Conservation (phyloP, 2,888 invertebrate species). For the Sarcophaga rosellei region DNA sequence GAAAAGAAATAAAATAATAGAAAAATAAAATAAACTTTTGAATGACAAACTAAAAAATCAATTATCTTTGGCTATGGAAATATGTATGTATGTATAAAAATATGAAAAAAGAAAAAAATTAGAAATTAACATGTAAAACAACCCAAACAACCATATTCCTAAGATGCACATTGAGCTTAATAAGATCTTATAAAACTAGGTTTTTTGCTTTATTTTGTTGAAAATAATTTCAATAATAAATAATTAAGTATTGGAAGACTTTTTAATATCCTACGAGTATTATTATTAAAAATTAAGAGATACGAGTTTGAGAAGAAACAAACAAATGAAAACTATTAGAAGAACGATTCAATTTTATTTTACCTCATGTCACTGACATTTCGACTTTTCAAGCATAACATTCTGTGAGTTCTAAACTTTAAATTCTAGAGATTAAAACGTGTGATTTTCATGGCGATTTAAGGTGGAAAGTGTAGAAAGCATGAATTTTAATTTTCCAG, state of each 20-base stretch:
- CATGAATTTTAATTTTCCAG: too few relatives aligned
- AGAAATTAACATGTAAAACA: constrained; percentile 31
- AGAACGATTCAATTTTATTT: too few relatives aligned
- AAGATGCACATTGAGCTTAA: constrained; percentile 13
- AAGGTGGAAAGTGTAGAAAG: too few relatives aligned
- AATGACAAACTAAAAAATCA: constrained; percentile 5
- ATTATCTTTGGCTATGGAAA: constrained; percentile 1
- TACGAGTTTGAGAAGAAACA: too few relatives aligned
- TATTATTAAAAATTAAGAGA: too few relatives aligned
- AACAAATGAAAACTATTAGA: too few relatives aligned
- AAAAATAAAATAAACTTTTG: too few relatives aligned
- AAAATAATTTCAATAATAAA: neutral
- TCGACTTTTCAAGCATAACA: too few relatives aligned
- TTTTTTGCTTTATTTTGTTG: neutral
- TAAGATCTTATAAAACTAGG: neutral
- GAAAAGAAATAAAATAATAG: neutral
- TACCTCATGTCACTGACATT: too few relatives aligned
- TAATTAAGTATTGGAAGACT: neutral
- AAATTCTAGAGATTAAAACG: too few relatives aligned
- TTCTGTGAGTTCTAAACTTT: too few relatives aligned
- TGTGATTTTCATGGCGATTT: too few relatives aligned
- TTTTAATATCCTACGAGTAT: neutral
- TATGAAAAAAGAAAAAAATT: neutral
- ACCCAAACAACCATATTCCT: constrained; percentile 32
- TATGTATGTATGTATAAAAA: constrained; percentile 12